Conservation (phyloP, 2,888 invertebrate species). For the Gymnocheta viridis region DNA sequence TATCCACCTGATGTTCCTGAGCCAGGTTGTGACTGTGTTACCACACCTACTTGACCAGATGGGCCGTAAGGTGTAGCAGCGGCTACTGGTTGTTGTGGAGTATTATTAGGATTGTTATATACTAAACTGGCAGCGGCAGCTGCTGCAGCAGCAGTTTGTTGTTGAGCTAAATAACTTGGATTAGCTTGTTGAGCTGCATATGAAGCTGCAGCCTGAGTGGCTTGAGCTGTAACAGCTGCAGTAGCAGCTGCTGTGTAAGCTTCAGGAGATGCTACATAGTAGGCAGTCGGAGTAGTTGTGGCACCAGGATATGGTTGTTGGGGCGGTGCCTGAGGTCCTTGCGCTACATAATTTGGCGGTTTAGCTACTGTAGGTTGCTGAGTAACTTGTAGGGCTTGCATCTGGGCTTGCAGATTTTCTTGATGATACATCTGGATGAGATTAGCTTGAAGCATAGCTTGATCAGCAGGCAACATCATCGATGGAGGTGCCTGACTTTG, state of each 20-base stretch:
- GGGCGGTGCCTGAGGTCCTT: slow-evolving; percentile 75
- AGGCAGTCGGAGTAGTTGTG: slow-evolving; percentile 74
- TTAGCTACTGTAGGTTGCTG: slow-evolving; percentile 71
- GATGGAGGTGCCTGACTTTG: slow-evolving; percentile 54
- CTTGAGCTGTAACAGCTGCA: slow-evolving; percentile 74
- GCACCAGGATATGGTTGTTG: slow-evolving; percentile 74
- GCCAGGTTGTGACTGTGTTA: slow-evolving; percentile 60
- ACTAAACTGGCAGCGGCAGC: slow-evolving; percentile 65
- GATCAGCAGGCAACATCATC: slow-evolving; percentile 72
- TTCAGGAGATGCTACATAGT: slow-evolving; percentile 76
- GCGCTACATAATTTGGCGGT: slow-evolving; percentile 73
- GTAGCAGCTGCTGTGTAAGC: slow-evolving; percentile 71
- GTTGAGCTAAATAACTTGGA: slow-evolving; percentile 69
- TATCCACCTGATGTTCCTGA: slow-evolving; percentile 72
- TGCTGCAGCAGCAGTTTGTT: slow-evolving; percentile 72
- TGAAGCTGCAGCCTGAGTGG: slow-evolving; percentile 75
- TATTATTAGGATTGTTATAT: slow-evolving; percentile 69
- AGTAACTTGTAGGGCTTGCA: slow-evolving; percentile 70
- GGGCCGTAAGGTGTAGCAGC: slow-evolving; percentile 72
- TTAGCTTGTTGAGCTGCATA: slow-evolving; percentile 64
- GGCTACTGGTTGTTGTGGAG: slow-evolving; percentile 71
- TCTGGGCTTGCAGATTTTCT: slow-evolving; percentile 72
- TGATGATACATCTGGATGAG: slow-evolving; percentile 72
- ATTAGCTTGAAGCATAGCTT: slow-evolving; percentile 72
- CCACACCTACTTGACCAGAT: slow-evolving; percentile 64